Evolutionary conservation across 1,140 invertebrate genomes (phyloP).

Genomic region (Drosophila bocki): DNA sequence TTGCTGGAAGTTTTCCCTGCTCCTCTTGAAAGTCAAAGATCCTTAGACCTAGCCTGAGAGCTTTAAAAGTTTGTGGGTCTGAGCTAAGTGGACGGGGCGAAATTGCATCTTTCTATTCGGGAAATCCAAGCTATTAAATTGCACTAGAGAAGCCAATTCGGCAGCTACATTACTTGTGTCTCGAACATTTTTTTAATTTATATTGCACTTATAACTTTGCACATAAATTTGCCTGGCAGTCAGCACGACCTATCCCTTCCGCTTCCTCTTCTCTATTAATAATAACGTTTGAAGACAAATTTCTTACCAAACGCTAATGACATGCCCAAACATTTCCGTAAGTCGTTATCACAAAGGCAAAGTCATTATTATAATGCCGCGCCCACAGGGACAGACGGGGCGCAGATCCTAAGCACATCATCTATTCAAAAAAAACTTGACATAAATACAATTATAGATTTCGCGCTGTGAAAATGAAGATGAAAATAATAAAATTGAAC

Average conservation of each 20-base stretch:
- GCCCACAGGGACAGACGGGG: conserved; percentile 1
- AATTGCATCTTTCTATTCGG: conserved; percentile 8
- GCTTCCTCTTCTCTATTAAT: conserved; percentile 61
- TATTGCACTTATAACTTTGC: conserved; percentile 75
- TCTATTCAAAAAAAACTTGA: conserved; percentile 82
- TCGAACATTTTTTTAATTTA: conserved; percentile 63
- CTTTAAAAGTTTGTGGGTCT: conserved; percentile 29
- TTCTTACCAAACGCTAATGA: conserved; percentile 75
- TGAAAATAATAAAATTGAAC: conserved; percentile 83
- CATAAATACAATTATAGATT: conserved; percentile 85
- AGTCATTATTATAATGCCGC: conserved; percentile 82
- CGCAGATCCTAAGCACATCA: conserved; percentile 57
- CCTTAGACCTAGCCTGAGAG: conserved; percentile 21
- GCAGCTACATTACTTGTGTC: conserved; percentile 35
- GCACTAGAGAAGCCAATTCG: conserved; percentile 3
- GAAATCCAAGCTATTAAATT: conserved; percentile 12
- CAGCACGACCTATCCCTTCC: conserved; percentile 49
- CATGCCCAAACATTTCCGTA: conserved; percentile 83
- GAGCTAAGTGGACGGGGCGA: conserved; percentile 1
- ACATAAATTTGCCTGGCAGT: conserved; percentile 61
- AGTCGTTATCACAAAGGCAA: conserved; percentile 84
- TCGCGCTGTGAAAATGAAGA: conserved; percentile 78
- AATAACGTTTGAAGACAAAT: conserved; percentile 70
- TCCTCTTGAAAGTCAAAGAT: conserved; percentile 60
- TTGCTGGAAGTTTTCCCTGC: conserved; percentile 32